Evolutionary conservation across 2,888 invertebrate genomes (phyloP).

Genomic region (Campoplex nolae): DNA sequence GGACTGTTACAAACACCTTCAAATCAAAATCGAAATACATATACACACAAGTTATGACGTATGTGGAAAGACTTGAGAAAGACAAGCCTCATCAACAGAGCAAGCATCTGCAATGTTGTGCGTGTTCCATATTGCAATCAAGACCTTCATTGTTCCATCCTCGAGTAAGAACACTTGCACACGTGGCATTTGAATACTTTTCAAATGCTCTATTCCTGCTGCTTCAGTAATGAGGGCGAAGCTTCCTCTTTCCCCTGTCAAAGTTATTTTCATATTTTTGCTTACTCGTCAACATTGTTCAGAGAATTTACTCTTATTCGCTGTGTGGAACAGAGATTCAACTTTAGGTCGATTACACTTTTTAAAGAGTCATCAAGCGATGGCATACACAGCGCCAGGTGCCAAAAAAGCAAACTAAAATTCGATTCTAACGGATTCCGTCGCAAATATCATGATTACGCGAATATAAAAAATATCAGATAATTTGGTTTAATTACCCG

Average conservation of each 20-base stretch:
- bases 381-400: no score
- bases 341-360: not conserved
- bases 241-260: not conserved
- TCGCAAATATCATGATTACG: no score
- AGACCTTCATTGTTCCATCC: slow-evolving; percentile 75
- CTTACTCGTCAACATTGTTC: not conserved
- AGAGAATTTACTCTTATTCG: slow-evolving; percentile 2
- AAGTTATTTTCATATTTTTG: not conserved
- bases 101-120: slow-evolving; percentile 69
- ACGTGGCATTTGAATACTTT: slow-evolving; percentile 25
- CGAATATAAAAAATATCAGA: no score
- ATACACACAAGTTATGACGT: not conserved
- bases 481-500: no score
- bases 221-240: slow-evolving; percentile 50
- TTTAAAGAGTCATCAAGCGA: no score
- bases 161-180: slow-evolving; percentile 23
- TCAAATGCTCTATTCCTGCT: not conserved
- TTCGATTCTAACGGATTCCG: no score
- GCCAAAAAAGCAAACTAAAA: no score
- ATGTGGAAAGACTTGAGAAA: slow-evolving; percentile 54
- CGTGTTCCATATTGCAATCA: slow-evolving; percentile 74
- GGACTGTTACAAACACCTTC: slow-evolving; percentile 1
- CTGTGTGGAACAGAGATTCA: not conserved
- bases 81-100: slow-evolving; percentile 40
- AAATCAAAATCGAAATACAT: slow-evolving; percentile 15